A percentile compares a stretch with the other conserved stretches of the same genome.
Conservation (phyloP, 2,113 vertebrate genomes). For the Callipepla squamata region DNA sequence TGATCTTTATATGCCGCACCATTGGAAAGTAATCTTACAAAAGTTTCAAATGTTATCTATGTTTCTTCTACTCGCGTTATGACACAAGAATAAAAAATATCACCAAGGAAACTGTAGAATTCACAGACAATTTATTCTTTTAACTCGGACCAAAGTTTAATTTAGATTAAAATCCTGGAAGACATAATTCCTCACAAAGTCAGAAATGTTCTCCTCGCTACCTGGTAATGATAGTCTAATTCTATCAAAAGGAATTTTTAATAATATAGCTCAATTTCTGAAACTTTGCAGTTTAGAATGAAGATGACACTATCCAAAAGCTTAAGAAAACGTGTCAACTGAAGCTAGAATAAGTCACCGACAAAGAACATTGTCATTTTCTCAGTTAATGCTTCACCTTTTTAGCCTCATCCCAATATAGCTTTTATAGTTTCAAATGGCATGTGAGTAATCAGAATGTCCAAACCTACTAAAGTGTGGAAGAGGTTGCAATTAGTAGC, state of each 20-base stretch:
- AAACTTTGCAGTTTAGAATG: slow-evolving; percentile 66
- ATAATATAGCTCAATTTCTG: slow-evolving; percentile 69
- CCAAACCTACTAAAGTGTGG: background rate
- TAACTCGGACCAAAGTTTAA: slow-evolving; percentile 72
- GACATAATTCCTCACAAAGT: slow-evolving; percentile 70
- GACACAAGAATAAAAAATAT: slow-evolving; percentile 56
- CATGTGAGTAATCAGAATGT: background rate
- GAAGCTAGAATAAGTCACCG: slow-evolving; percentile 68
- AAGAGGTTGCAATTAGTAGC: background rate
- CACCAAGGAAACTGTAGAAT: slow-evolving; percentile 65
- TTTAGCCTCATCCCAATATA: background rate
- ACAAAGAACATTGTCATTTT: slow-evolving; percentile 62
- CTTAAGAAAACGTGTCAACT: slow-evolving; percentile 73
- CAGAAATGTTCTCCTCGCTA: slow-evolving; percentile 72
- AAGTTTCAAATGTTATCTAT: slow-evolving; percentile 31
- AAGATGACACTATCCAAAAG: slow-evolving; percentile 64
- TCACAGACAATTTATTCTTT: slow-evolving; percentile 73
- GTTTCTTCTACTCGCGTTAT: slow-evolving; percentile 40
- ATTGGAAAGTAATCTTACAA: slow-evolving; percentile 41
- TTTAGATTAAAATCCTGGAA: slow-evolving; percentile 74
- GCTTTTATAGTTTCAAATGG: background rate
- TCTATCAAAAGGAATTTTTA: slow-evolving; percentile 74
- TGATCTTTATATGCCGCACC: slow-evolving; percentile 26
- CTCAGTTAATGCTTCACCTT: slow-evolving; percentile 28
- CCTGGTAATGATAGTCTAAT: slow-evolving; percentile 74